phyloP scores from a whole-genome alignment of 2,797 vertebrate species.

The Loriculus beryllinus region DNA sequence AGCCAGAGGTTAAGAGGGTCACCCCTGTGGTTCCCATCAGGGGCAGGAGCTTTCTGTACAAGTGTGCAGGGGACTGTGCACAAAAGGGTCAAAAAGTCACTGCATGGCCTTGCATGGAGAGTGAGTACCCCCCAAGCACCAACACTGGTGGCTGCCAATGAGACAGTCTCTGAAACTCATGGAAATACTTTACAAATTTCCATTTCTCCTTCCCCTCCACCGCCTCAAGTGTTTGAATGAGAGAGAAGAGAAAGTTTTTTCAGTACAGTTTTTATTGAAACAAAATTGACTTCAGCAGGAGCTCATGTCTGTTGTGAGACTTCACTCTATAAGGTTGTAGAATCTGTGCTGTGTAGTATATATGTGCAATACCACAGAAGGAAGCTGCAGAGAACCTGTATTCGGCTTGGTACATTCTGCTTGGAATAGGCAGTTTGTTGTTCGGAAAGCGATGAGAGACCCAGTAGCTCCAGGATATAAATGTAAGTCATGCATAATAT shows the following conservation, averaged over 20 bases:
- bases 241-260: conserved; percentile 2
- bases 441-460: neutral
- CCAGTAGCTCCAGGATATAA: neutral
- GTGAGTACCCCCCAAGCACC: neutral
- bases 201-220: neutral
- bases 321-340: neutral
- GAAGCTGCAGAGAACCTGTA: neutral
- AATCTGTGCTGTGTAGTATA: neutral
- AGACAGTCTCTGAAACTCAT: neutral
- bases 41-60: neutral
- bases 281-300: neutral
- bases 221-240: neutral
- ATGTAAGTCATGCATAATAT: neutral
- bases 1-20: neutral
- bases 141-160: neutral
- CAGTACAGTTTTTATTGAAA: neutral
- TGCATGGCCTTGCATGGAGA: neutral
- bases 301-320: neutral
- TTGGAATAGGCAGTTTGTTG: neutral
- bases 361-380: neutral
- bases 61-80: neutral
- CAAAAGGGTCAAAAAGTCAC: neutral
- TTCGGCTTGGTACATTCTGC: neutral
- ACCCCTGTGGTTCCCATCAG: neutral
- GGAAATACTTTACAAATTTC: neutral